A percentile compares a stretch with the other conserved stretches of the same genome.
phyloP scores from a whole-genome alignment of 2,888 invertebrate genomes.

The Ornithoptera alexandrae region DNA sequence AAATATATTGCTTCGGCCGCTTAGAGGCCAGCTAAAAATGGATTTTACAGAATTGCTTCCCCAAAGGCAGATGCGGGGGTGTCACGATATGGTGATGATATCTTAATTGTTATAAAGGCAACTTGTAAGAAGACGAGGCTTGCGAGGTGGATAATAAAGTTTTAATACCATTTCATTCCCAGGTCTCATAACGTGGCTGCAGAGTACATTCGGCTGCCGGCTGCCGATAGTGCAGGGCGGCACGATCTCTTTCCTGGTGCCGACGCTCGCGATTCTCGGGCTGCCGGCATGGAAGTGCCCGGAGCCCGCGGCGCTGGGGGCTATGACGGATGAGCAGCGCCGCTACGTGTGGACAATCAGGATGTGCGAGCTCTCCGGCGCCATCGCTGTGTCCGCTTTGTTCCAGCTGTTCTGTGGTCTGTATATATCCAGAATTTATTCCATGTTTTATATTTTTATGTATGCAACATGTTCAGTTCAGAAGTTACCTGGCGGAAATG shows the following conservation, averaged over 20 bases:
- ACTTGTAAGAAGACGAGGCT: no score
- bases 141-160: no score
- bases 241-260: slow-evolving; percentile 89
- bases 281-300: slow-evolving; percentile 88
- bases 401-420: slow-evolving; percentile 87
- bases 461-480: no score
- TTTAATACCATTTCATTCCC: neutral
- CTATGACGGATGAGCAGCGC: slow-evolving; percentile 78
- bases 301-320: slow-evolving; percentile 62
- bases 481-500: no score
- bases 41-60: no score
- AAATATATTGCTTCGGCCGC: no score
- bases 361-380: slow-evolving; percentile 91
- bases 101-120: no score
- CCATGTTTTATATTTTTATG: neutral
- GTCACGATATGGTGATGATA: no score
- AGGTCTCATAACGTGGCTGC: slow-evolving; percentile 87
- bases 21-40: no score
- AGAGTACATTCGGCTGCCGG: slow-evolving; percentile 87
- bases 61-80: no score
- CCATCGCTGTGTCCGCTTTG: slow-evolving; percentile 88
- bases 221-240: slow-evolving; percentile 89
- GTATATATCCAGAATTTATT: slow-evolving; percentile 18
- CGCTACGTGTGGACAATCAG: slow-evolving; percentile 85
- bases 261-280: slow-evolving; percentile 86